Base-by-base conservation (phyloP, 2,888 invertebrate genomes). In the Sphaerophoria rueppellii region DNA sequence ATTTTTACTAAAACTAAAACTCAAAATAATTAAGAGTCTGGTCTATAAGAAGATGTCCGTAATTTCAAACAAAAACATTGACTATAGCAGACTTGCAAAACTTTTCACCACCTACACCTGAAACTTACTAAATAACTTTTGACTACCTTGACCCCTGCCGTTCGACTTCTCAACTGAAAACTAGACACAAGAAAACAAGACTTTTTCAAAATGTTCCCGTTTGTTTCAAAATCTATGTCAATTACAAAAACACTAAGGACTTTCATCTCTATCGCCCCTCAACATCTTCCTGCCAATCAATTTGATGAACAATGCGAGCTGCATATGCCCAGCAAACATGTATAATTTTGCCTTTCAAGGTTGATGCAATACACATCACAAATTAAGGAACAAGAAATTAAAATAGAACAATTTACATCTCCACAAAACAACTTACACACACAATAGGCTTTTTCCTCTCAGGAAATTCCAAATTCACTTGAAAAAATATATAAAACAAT, bases 331-430 rank as follows among this genome's bases (percentile, higher is more conserved):
- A 40, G n/a, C 2, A 40, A 12, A 4, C 12, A 40, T 40, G 54
- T 32, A 67, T 7, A 67, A 67, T 54, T 54, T 67, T 65, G 35
- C 50, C 37, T 67, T 32, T 40, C 67, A 67, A 67, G 67, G 67
- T 54, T 67, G 54, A 52, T 54, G 67, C 54, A 67, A 67, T 67
- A 54, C 65, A 67, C 65, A 65, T 12, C n/a, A 43, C 12, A 9
- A 37, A 11, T 65, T 24, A 24, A 24, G 24, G 24, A 24, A 24
- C 24, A 24, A 24, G 24, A 24, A 24, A 24, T 24, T 35, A 14
- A 65, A 67, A 52, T 37, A 52, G 4, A 52, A 67, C 4, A 40
- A 40, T 11, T 11, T 54, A 54, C 7, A 24, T 24, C 24, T 24
- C 24, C 40, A 7, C 12, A 7, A 50, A 65, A 54, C n/a, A 40